A percentile compares a stretch with the other conserved stretches of the same genome.
Evolutionary conservation across 2,888 invertebrate species (phyloP).

Genomic region (Campoplex nolae): DNA sequence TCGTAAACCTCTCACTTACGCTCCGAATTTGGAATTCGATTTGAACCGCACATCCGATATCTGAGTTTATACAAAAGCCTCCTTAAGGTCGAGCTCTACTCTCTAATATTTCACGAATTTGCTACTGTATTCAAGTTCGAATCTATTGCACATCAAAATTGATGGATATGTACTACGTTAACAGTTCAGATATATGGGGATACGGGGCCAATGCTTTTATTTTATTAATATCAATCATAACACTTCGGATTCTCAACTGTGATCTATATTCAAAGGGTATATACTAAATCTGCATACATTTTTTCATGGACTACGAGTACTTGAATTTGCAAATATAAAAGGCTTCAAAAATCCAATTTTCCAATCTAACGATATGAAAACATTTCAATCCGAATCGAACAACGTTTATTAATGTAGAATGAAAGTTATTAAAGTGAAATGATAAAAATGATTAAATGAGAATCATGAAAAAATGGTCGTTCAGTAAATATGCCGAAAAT

Average conservation of each 20-base stretch:
- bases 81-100: neutral
- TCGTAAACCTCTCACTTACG: constrained; percentile 18
- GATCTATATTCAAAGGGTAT: neutral
- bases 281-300: neutral
- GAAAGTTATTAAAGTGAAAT: neutral
- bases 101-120: constrained; percentile 44
- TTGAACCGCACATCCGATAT: constrained; percentile 15
- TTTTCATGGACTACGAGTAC: neutral
- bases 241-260: neutral
- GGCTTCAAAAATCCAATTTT: neutral
- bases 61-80: constrained; percentile 38
- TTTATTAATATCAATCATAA: neutral
- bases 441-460: neutral
- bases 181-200: neutral
- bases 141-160: neutral
- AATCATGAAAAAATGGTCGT: too few species aligned
- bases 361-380: neutral
- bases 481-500: too few species aligned
- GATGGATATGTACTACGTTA: neutral
- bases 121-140: neutral
- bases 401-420: neutral
- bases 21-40: constrained; percentile 51
- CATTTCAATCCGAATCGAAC: neutral
- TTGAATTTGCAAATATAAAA: neutral
- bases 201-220: neutral